Evolutionary conservation across 92 coral and sea anemone genomes (phyloP), one percentile per base, ranked within the genome.

Genomic region (Palythoa caribaeorum): DNA sequence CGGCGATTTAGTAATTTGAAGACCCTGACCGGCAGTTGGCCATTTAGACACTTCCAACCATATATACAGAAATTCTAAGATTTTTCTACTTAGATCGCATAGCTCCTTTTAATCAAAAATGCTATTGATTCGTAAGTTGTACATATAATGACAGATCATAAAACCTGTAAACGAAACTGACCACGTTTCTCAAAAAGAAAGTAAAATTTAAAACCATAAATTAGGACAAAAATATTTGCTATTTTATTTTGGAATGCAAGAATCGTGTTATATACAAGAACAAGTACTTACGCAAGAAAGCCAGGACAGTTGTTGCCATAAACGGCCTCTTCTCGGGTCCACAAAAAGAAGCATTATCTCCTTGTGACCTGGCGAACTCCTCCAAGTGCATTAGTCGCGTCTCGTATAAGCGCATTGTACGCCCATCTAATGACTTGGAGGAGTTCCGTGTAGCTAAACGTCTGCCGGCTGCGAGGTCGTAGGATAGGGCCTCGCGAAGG

Each of bases 311-410:
- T 47, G 57, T n/a, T 9, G 79, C 79, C 79, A 74, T 13, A 48
- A 74, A 74, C 79, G 1, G 79, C 36, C 37, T 16, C 21, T 39
- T 74, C 5, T n/a, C 55, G 5, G 52, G 28, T 15, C 79, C 79
- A 7, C 7, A 52, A 20, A 77, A 16, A 10, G 37, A 8, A 35
- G 70, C 83, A 38, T 55, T 38, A 15, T 78, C 70, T 35, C 83
- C 83, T 9, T 78, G 83, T 13, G 47, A 54, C 70, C 53, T 78
- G 21, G 70, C 83, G 70, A 78, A 78, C 83, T 54, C 70, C 21
- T 78, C 83, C 69, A 54, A 78, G 68, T 78, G 83, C 70, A 55
- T 78, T 13, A 55, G 83, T 15, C 69, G 70, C 69, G 70, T 78
- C 13, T 55, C 70, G 59, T 76, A 76, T 38, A 76, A 20, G 47